Base-by-base conservation (phyloP, 2,113 vertebrate species). In the Procapra przewalskii region DNA sequence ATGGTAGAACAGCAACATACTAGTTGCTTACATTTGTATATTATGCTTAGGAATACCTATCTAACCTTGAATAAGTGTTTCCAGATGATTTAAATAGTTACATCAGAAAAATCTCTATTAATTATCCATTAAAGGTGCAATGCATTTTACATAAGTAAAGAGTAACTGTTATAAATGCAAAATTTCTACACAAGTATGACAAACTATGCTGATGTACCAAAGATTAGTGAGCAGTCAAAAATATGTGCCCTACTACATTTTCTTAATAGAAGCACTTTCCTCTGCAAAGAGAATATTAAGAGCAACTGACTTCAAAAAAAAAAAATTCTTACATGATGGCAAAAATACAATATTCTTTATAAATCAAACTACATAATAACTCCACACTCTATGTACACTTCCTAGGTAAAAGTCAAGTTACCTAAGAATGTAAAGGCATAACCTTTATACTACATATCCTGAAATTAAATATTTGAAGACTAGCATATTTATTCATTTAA, bases 41-140 rank as follows among this genome's bases (percentile, higher is more conserved):
- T 71, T 93, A 89, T 80, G 82, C 57, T 86, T 90, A 80, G 52
- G 52, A 93, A 96, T 59, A 86, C 36, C 97, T 97, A 98, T 88
- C 87, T 97, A 92, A 98, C 77, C 90, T 97, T 96, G 10, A 29
- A 71, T 48, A 90, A 64, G 75, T 92, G 85, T 95, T 93, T 97
- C 87, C 60, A 97, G 84, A 57, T 82, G 62, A 79, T 54, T 33
- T 52, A 94, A 64, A 95, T 90, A 97, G 93, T 96, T 93, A 96
- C 1, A 97, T 89, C 29, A 98, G 94, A 98, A 98, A 92, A 98
- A 87, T 86, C 92, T 96, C 80, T 94, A 97, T 88, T 96, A 96
- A 85, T 85, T 96, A 97, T 96, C 97, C 98, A 99, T 99, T 99
- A 99, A 99, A 99, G 99, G 99, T 99, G 99, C 99, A 99, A 99